Evolutionary conservation across 2,113 vertebrate species (phyloP), one percentile per base, ranked within the genome.

Genomic region (Petaurus breviceps): DNA sequence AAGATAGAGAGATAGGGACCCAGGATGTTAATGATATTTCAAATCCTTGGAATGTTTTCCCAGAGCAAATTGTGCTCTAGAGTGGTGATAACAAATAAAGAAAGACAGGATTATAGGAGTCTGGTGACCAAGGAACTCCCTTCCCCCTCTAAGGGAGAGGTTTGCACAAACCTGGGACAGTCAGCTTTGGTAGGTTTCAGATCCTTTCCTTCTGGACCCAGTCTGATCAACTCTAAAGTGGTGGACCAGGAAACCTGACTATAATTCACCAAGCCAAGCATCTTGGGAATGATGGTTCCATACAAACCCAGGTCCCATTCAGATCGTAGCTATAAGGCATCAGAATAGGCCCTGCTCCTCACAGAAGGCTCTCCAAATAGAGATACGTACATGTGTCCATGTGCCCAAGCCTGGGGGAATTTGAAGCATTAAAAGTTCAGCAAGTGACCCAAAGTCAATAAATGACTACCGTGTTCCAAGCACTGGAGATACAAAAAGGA

Each of bases 211-310:
- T 77, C 61, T 77, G 12, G 31, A 77, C 31, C 3, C 31, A n/a
- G 61, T 37, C 23, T 26, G 57, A 61, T 61, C 57, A 31, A 12
- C 11, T 3, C 28, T 26, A 31, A 61, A 3, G 28, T 61, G 57
- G 26, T 14, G 31, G 28, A 10, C 57, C 9, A 61, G 28, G 57
- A 61, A 31, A 31, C 28, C 28, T 31, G 57, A 61, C 28, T 12
- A 28, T 26, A 57, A 28, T 57, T 57, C 28, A 31, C 28, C 28
- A 91, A 94, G 93, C 22, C 47, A 61, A 77, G 93, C 47, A 92
- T 94, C 95, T 84, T 23, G 14, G 55, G 51, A 96, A 54, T 51
- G 53, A 90, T 92, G 95, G 57, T 84, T 95, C 92, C 89, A 93
- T n/a, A 50, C 28, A 51, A 84, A 51, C 26, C 26, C 90, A 94